Percentiles rank a stretch among this genome's conserved stretches.
These are phyloP conservation scores for Odontamblyopus lacepedii DNA, from an alignment of 2,797 vertebrate species.

Conservation along the genomic window DNA sequence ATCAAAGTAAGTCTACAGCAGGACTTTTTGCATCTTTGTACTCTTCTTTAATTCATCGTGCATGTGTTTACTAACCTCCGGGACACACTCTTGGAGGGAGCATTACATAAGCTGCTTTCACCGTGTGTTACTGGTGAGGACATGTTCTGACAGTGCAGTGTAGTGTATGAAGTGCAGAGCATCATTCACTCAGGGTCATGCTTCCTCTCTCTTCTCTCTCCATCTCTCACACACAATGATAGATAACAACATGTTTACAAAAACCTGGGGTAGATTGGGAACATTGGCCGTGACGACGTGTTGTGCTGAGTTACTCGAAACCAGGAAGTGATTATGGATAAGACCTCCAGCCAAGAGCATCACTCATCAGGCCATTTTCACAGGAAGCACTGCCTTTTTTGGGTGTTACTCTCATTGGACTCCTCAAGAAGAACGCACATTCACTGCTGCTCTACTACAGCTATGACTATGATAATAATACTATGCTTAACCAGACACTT, in stretches of 20 bases:
- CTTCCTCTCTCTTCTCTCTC: conserved; percentile 6
- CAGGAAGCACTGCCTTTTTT: conserved; percentile 79
- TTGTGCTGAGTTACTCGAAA: conserved; percentile 14
- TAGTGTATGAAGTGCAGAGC: conserved; percentile 7
- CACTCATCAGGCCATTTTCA: conserved; percentile 38
- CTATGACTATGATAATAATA: neutral
- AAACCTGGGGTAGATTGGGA: conserved; percentile 10
- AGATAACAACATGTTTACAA: conserved; percentile 25
- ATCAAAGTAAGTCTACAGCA: neutral
- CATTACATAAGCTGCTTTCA: conserved; percentile 9
- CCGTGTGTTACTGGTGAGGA: neutral
- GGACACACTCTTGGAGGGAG: neutral
- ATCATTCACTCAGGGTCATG: conserved; percentile 12
- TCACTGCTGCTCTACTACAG: neutral
- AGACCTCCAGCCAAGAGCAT: conserved; percentile 43
- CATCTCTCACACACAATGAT: neutral
- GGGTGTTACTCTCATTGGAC: conserved; percentile 39
- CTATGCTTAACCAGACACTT: no score
- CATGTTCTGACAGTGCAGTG: neutral
- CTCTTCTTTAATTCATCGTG: neutral
- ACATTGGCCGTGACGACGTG: conserved; percentile 29
- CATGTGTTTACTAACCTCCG: neutral
- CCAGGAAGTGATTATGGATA: conserved; percentile 49
- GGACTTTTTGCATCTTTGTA: neutral
- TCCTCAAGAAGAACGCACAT: conserved; percentile 38